Percentiles rank a stretch among this genome's conserved stretches.
These are phyloP conservation scores for Vollenhovia emeryi DNA, from an alignment of 1,140 invertebrate species.

Conservation along the genomic window DNA sequence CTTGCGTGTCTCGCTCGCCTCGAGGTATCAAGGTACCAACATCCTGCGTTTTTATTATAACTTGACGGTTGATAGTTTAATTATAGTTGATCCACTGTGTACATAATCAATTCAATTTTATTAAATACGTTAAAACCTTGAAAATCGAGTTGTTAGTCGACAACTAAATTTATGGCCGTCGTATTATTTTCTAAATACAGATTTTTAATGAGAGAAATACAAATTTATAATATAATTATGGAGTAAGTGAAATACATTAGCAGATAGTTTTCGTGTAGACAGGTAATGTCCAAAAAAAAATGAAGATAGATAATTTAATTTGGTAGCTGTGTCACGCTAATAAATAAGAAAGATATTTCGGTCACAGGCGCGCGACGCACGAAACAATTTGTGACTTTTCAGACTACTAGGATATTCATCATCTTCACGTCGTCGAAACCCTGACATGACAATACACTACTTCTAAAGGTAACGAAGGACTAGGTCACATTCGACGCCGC, in stretches of 20 bases:
- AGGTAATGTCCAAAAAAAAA: neutral
- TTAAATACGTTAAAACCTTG: neutral
- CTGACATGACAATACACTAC: constrained; percentile 60
- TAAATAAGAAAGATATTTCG: constrained; percentile 61
- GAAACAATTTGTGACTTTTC: constrained; percentile 73
- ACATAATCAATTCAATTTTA: neutral
- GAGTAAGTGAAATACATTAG: neutral
- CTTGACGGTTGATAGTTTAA: constrained; percentile 80
- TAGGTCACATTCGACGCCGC: constrained; percentile 33
- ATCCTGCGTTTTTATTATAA: constrained; percentile 79
- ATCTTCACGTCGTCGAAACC: constrained; percentile 71
- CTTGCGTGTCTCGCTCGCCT: constrained; percentile 80
- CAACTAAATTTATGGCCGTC: neutral
- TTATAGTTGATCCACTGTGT: constrained; percentile 63
- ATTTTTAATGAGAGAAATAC: neutral
- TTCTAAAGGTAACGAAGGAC: constrained; percentile 48
- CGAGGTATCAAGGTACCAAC: constrained; percentile 66
- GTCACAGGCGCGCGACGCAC: constrained; percentile 48
- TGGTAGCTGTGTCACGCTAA: constrained; percentile 50
- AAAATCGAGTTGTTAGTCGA: neutral
- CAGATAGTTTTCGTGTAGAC: neutral
- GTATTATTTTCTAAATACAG: neutral
- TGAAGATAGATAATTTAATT: constrained; percentile 49
- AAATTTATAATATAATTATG: neutral
- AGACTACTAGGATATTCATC: constrained; percentile 70